A percentile compares a stretch with the other conserved stretches of the same genome.
These are phyloP conservation scores for Holcopasites calliopsidis DNA, from an alignment of 1,140 invertebrate species.

Conservation along the genomic window DNA sequence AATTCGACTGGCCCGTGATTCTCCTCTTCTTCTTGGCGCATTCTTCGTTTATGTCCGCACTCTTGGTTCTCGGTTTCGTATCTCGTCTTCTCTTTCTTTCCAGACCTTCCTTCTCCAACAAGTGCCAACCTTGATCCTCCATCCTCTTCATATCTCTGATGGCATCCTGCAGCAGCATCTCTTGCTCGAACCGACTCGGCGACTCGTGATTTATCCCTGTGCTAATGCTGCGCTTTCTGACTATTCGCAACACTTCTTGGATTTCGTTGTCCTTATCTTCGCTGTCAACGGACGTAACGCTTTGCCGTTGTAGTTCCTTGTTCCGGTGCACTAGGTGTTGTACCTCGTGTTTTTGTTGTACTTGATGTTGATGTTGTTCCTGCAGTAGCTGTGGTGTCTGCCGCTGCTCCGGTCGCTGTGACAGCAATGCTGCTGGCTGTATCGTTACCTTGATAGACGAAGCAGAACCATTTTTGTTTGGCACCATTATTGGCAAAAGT, in stretches of 20 bases:
- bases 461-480: background rate
- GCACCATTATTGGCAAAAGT: constrained; percentile 1
- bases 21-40: background rate
- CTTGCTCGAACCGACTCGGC: constrained; percentile 50
- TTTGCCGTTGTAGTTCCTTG: background rate
- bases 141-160: constrained; percentile 26
- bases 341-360: background rate
- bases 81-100: background rate
- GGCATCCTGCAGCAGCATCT: constrained; percentile 37
- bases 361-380: background rate
- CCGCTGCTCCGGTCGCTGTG: background rate
- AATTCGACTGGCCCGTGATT: background rate
- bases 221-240: background rate
- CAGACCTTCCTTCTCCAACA: background rate
- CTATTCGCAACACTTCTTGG: constrained; percentile 57
- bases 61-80: background rate
- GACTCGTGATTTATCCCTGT: constrained; percentile 58
- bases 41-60: background rate
- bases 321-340: too few relatives aligned
- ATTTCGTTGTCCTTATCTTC: constrained; percentile 46
- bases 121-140: background rate
- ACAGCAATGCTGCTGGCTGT: background rate
- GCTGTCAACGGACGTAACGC: accelerated
- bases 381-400: background rate
- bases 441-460: background rate